These are phyloP conservation scores for Troilus luridus DNA, from an alignment of 2,888 invertebrate genomes.

Conservation along the genomic window DNA sequence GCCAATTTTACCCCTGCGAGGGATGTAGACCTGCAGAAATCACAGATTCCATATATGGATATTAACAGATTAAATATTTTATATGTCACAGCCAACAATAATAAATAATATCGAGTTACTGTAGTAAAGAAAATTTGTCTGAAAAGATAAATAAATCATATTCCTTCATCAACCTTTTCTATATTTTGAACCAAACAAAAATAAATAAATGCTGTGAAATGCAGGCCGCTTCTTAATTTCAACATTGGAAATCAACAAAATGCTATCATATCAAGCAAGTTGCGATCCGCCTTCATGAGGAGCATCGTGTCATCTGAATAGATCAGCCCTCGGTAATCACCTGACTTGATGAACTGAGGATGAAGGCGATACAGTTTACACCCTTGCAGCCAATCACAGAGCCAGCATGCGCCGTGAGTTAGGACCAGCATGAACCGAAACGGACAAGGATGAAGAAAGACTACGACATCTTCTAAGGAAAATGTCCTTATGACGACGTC, in stretches of 20 bases:
- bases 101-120: neutral
- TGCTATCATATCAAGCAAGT: slow-evolving; percentile 61
- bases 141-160: neutral
- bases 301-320: slow-evolving; percentile 59
- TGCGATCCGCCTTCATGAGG: slow-evolving; percentile 59
- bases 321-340: slow-evolving; percentile 59
- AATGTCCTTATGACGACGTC: slow-evolving; percentile 59
- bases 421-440: slow-evolving; percentile 60
- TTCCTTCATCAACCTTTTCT: neutral
- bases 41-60: too few species aligned
- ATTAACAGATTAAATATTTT: too few species aligned
- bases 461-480: slow-evolving; percentile 55
- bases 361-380: slow-evolving; percentile 33
- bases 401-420: slow-evolving; percentile 49
- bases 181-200: neutral
- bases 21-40: too few species aligned
- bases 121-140: neutral
- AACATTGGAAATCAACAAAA: slow-evolving; percentile 52
- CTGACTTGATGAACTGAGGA: slow-evolving; percentile 57
- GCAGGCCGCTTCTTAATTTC: neutral
- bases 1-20: too few species aligned
- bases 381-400: slow-evolving; percentile 46
- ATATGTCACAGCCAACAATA: too few species aligned
- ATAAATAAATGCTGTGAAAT: slow-evolving; percentile 1
- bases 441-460: slow-evolving; percentile 57